Evolutionary conservation across 1,140 invertebrate species (phyloP), one percentile per base, ranked within the genome.

Genomic region (Drosophila murphyi): DNA sequence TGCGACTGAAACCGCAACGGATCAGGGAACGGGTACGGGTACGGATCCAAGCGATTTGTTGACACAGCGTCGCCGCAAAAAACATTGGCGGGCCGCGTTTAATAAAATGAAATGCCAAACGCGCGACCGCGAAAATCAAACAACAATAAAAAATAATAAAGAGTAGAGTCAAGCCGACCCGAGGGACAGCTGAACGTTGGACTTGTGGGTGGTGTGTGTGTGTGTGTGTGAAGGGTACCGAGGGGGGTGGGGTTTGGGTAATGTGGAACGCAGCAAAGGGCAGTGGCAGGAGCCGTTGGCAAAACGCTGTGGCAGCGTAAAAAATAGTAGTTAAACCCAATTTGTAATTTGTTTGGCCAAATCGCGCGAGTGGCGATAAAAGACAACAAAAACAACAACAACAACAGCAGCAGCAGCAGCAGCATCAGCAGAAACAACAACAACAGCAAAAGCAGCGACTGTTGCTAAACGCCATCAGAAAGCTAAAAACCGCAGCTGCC

Each of bases 111-210:
- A 89, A 83, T 83, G 83, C 80, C 85, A 87, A 89, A 77, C 76
- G 80, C 80, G 83, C 76, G 83, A 88, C 80, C 83, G 85, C 83
- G 80, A 83, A 88, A 88, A 88, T 88, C 83, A 88, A 88, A 89
- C 85, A 87, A 88, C 83, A 88, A 88, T 88, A 83, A 89, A 89
- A 88, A 89, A 83, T 80, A 89, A 83, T 80, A 88, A 82, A 59
- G 68, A 56, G 31, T 34, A 51, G 32, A 62, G 31, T 55, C 5
- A 29, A 41, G 29, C n/a, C 28, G 32, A 8, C 65, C 31, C 8
- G 31, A 29, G 51, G 62, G 47, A 39, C 51, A 56, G 71, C 48
- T 61, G 31, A 35, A 32, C 43, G 47, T 3, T n/a, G 10, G 20
- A 48, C 6, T 8, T 39, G 60, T 62, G 28, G 45, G 12, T 31